Evolutionary conservation across 2,888 invertebrate genomes (phyloP), one percentile per base, ranked within the genome.

Genomic region (Spisula solida): DNA sequence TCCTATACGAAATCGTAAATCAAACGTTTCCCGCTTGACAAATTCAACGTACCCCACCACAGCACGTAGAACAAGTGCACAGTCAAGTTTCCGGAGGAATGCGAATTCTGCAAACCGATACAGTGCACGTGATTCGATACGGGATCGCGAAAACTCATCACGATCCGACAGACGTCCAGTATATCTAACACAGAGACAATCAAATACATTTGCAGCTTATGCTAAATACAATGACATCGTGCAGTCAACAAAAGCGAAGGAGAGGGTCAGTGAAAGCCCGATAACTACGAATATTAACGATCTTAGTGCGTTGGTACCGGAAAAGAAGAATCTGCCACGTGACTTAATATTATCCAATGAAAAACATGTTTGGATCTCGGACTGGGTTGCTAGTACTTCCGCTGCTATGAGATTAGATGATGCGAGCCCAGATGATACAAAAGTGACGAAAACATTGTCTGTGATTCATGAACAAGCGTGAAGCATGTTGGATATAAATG

Each of bases 221-320:
- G 92, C 92, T 29, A 92, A 92, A 90, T 92, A 92, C 78, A 92
- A 91, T 56, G 92, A 92, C 51, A 89, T 86, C 48, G 85, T 88
- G 20, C 89, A 92, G 41, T 88, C 92, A 41, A 90, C 89, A 70
- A 90, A 87, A 86, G 89, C 88, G 8, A 82, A 85, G n/a, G 88
- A 89, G 79, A 82, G 82, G 31, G 89, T 89, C 29, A 88, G 88
- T 85, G 86, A 88, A 81, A 89, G 86, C 55, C 85, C 56, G 1
- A 88, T 89, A 51, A 90, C 90, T 20, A 79, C 83, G 12, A 88
- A 90, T 60, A 92, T 88, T 31, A 92, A 88, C 55, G 89, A 89
- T 84, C 82, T 92, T 6, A 90, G 90, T 88, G 92, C 90, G 4
- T 60, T 92, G 16, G 86, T 88, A 18, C 88, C 91, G 25, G 87